Base-by-base conservation (phyloP, 2,888 invertebrate genomes). In the Drosophila quinaria region DNA sequence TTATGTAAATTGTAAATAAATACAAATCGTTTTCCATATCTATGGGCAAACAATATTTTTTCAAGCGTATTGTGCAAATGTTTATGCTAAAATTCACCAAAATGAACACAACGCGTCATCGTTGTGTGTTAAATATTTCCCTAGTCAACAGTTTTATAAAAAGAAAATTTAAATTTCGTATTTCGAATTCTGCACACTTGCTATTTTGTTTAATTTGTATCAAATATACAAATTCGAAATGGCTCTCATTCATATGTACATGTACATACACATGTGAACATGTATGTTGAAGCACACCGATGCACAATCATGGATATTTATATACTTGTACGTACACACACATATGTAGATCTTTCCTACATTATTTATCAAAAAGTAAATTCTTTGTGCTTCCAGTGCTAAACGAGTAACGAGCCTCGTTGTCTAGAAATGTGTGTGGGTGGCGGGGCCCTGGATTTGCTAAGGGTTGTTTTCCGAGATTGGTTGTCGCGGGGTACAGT, bases 1-100 rank as follows among this genome's bases (percentile, higher is more conserved):
- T 75, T 80, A 78, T 88, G 81, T 78, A 84, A 84, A 84, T 87
- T 80, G 58, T 62, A 69, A 83, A 75, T 78, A 88, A 80, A 88
- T 74, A 84, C 63, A 84, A 88, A 88, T 88, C 77, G 83, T 70
- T 88, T 88, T 80, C 69, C 74, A 80, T 86, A 86, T 78, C 64
- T 80, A 64, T 65, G 58, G 62, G 69, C 72, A 86, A 86, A 82
- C 70, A 74, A 66, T 64, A 63, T 56, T 65, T 60, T 41, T 37
- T 19, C 50, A 54, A 61, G 49, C 60, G 65, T 68, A 78, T 81
- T 83, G 50, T 65, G 49, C 59, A 83, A 81, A 84, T 74, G 78
- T 75, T 70, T 73, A 67, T 51, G 49, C 33, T 62, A 63, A 64
- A 46, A 54, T 31, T 63, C 13, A 52, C 35, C 56, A 58, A 50